These are phyloP conservation scores for Trachops cirrhosus DNA, from an alignment of 2,797 vertebrate genomes.

Conservation along the genomic window DNA sequence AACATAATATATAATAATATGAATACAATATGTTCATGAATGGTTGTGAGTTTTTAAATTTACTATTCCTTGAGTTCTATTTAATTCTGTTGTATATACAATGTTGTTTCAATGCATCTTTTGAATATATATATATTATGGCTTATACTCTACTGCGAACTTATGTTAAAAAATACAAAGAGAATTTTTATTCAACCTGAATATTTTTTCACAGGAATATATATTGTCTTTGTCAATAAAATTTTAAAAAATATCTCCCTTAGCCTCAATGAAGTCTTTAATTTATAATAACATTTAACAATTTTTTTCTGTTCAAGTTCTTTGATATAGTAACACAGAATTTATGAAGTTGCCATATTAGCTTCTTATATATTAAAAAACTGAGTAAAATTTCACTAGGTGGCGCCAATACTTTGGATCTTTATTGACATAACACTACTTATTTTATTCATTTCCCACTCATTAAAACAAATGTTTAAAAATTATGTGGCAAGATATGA, in stretches of 20 bases:
- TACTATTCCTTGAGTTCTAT: background rate
- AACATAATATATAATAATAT: background rate
- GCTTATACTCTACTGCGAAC: background rate
- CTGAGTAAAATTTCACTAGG: conserved; percentile 42
- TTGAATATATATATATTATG: background rate
- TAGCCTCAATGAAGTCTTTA: background rate
- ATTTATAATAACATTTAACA: background rate
- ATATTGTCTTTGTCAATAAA: background rate
- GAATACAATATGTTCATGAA: conserved; percentile 7
- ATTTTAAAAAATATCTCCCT: background rate
- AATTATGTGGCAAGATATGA: background rate
- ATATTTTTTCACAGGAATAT: conserved; percentile 3
- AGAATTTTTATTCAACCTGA: background rate
- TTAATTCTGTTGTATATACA: background rate
- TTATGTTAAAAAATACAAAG: background rate
- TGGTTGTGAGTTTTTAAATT: background rate
- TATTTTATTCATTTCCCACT: conserved; percentile 14
- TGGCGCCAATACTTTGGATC: background rate
- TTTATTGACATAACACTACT: conserved; percentile 1
- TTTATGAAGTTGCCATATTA: background rate
- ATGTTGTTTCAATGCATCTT: background rate
- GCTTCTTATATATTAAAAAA: background rate
- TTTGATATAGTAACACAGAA: conserved; percentile 30
- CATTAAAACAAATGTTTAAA: conserved; percentile 34
- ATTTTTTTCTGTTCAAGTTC: background rate